Evolutionary conservation across 2,113 vertebrate species (phyloP).

Genomic region (Sinocyclocheilus anophthalmus): DNA sequence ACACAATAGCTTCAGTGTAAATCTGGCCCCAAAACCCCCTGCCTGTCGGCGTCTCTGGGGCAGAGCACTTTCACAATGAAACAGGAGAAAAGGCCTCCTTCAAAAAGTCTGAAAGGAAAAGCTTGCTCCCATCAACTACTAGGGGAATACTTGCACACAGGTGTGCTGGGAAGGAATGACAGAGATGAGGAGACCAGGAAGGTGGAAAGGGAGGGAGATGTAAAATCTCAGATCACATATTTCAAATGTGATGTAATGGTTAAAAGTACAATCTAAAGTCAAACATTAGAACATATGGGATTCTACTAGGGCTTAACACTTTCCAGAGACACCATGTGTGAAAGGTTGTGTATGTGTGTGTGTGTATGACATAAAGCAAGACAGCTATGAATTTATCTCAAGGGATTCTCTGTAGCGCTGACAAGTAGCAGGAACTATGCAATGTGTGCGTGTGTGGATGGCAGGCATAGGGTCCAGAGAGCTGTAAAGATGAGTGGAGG

Average conservation of each 20-base stretch:
- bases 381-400: slow-evolving; percentile 24
- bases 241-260: slow-evolving; percentile 31
- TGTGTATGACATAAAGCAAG: slow-evolving; percentile 16
- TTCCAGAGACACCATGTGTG: slow-evolving; percentile 15
- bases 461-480: slow-evolving; percentile 39
- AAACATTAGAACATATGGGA: slow-evolving; percentile 36
- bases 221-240: background rate
- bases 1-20: slow-evolving; percentile 60
- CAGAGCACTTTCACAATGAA: slow-evolving; percentile 43
- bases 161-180: slow-evolving; percentile 69
- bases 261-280: background rate
- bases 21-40: slow-evolving; percentile 23
- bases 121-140: slow-evolving; percentile 66
- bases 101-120: slow-evolving; percentile 73
- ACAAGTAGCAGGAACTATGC: slow-evolving; percentile 41
- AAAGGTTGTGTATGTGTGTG: slow-evolving; percentile 8
- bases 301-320: slow-evolving; percentile 29
- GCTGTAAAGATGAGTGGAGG: slow-evolving; percentile 29
- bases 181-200: slow-evolving; percentile 12
- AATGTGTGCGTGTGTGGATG: slow-evolving; percentile 24
- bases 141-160: slow-evolving; percentile 83
- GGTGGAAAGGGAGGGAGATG: slow-evolving; percentile 1
- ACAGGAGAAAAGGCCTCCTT: slow-evolving; percentile 46
- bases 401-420: slow-evolving; percentile 10
- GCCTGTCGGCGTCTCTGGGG: slow-evolving; percentile 1